Conservation (phyloP, 2,797 vertebrate genomes). For the Crocidura indochinensis region DNA sequence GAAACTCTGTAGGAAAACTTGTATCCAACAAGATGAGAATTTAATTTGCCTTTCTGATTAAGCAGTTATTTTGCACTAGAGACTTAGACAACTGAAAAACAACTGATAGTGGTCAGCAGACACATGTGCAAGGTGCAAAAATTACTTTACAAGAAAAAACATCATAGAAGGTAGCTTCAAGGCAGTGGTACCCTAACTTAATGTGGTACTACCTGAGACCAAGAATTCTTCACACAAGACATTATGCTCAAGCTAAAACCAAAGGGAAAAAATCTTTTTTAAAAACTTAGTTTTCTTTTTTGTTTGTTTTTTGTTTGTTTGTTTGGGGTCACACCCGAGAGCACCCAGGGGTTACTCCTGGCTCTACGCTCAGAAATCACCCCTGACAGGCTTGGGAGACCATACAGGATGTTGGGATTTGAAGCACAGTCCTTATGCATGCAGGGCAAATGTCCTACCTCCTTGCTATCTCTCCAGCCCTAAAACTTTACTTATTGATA, state of each 20-base stretch:
- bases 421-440: too few species aligned
- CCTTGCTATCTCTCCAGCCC: too few species aligned
- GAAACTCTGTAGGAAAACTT: background rate
- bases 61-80: slow-evolving; percentile 5
- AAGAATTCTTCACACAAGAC: background rate
- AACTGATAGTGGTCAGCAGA: background rate
- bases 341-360: too few species aligned
- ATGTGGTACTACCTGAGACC: background rate
- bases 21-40: background rate
- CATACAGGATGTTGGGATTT: too few species aligned
- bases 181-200: too few species aligned
- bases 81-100: background rate
- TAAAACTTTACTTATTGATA: too few species aligned
- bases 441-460: too few species aligned
- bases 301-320: too few species aligned
- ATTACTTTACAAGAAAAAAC: rapidly evolving
- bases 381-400: too few species aligned
- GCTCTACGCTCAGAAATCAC: too few species aligned
- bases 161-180: background rate
- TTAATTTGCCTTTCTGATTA: background rate
- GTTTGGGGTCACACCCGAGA: too few species aligned
- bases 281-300: too few species aligned
- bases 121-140: background rate
- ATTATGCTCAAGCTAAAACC: background rate
- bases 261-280: background rate